Percentiles rank a stretch among this genome's conserved stretches.
phyloP scores from a whole-genome alignment of 2,797 vertebrate genomes.

The Melanotaenia maccullochi region DNA sequence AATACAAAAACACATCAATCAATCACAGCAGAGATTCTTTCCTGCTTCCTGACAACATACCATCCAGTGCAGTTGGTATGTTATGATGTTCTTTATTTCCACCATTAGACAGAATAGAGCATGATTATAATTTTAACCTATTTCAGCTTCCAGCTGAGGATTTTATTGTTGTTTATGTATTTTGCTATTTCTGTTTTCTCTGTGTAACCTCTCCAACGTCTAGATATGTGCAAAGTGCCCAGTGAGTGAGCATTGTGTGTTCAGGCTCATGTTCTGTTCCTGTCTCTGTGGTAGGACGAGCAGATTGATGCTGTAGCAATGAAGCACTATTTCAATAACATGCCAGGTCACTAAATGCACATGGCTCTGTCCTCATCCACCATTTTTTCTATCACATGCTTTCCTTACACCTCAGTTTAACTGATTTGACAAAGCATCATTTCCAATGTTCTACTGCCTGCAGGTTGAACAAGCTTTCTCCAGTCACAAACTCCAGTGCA shows the following conservation, averaged over 20 bases:
- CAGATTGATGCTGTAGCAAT: constrained; percentile 61
- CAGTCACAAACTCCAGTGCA: constrained; percentile 4
- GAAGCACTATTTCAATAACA: constrained; percentile 41
- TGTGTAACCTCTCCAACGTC: constrained; percentile 34
- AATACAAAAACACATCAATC: not conserved
- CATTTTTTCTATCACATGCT: constrained; percentile 37
- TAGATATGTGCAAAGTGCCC: constrained; percentile 41
- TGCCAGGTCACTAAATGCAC: constrained; percentile 59
- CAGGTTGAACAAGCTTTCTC: constrained; percentile 8
- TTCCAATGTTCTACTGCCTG: constrained; percentile 16
- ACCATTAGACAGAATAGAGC: not conserved
- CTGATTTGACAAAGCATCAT: constrained; percentile 33
- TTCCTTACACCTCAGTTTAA: constrained; percentile 28
- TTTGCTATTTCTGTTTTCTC: constrained; percentile 21
- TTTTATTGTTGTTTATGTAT: constrained; percentile 20
- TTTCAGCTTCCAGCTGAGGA: not conserved
- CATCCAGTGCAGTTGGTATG: not conserved
- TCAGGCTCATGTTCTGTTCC: constrained; percentile 47
- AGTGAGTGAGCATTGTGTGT: constrained; percentile 39
- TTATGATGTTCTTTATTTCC: not conserved
- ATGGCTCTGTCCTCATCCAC: constrained; percentile 31
- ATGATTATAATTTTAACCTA: not conserved
- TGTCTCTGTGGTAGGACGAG: constrained; percentile 57
- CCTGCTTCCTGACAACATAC: not conserved
- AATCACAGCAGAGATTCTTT: not conserved